phyloP scores from a whole-genome alignment of 2,888 invertebrate genomes.

The Conops quadrifasciatus region DNA sequence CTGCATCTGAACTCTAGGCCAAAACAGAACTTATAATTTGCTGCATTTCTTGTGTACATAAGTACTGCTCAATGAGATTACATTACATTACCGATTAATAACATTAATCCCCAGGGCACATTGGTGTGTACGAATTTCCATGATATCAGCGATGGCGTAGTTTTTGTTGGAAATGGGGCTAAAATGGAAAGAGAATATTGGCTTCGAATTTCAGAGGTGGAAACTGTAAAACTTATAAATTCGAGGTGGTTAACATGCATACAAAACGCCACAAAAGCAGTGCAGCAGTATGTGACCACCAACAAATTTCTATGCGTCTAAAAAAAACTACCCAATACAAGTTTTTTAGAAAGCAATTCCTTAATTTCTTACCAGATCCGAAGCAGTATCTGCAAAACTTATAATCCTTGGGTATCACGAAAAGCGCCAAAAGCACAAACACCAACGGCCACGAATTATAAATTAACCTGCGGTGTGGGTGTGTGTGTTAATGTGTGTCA shows the following conservation, averaged over 20 bases:
- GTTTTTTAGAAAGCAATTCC: not conserved
- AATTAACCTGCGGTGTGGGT: conserved; percentile 45
- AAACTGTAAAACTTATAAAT: not conserved
- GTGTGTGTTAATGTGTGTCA: too few relatives aligned
- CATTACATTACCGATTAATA: conserved; percentile 77
- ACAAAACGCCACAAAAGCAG: too few relatives aligned
- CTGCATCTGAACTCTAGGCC: too few relatives aligned
- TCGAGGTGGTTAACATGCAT: too few relatives aligned
- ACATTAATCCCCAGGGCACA: conserved; percentile 82
- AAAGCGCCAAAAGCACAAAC: conserved; percentile 78
- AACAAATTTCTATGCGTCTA: too few relatives aligned
- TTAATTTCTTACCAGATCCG: conserved; percentile 44
- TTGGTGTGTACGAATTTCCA: conserved; percentile 84
- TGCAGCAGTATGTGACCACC: too few relatives aligned
- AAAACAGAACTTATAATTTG: too few relatives aligned
- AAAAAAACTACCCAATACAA: too few relatives aligned
- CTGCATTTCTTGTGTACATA: too few relatives aligned
- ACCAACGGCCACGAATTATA: conserved; percentile 73
- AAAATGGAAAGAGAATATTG: conserved; percentile 8
- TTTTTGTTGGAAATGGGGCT: conserved; percentile 41
- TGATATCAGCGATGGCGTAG: conserved; percentile 69
- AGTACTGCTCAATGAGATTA: too few relatives aligned
- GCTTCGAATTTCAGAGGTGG: not conserved
- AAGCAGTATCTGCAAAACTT: conserved; percentile 75
- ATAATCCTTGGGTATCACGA: conserved; percentile 80